phyloP scores from a whole-genome alignment of 2,113 vertebrate species.

The Oryzias javanicus region DNA sequence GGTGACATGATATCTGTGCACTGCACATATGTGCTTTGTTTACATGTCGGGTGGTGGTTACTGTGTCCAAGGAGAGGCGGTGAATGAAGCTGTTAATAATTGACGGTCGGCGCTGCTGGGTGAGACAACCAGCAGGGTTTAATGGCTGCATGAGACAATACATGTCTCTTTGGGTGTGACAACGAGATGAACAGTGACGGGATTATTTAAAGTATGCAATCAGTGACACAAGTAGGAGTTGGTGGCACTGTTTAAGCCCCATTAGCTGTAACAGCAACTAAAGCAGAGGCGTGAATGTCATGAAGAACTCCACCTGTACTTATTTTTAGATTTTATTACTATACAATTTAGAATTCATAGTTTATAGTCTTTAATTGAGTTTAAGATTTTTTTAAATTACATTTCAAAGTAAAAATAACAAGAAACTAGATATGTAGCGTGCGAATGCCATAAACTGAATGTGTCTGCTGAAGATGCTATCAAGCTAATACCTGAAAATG shows the following conservation, averaged over 20 bases:
- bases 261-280: constrained; percentile 1
- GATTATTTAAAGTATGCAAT: constrained; percentile 10
- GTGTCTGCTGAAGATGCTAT: too few relatives aligned
- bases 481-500: too few relatives aligned
- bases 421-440: too few relatives aligned
- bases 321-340: too few relatives aligned
- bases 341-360: too few relatives aligned
- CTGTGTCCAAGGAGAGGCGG: not conserved
- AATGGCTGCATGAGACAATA: not conserved
- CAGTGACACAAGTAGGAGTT: constrained; percentile 4
- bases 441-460: too few relatives aligned
- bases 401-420: too few relatives aligned
- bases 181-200: not conserved
- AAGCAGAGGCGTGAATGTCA: not conserved
- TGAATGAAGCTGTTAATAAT: constrained; percentile 45
- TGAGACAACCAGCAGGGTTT: not conserved
- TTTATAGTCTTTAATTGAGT: too few relatives aligned
- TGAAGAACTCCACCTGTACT: not conserved
- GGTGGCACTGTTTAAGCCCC: not conserved
- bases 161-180: not conserved
- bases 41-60: constrained; percentile 11
- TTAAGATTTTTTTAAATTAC: too few relatives aligned
- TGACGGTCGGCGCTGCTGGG: constrained; percentile 14
- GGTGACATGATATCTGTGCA: constrained; percentile 1
- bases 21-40: constrained; percentile 13